Conservation (phyloP, 2,888 invertebrate species). For the Euphydryas editha region DNA sequence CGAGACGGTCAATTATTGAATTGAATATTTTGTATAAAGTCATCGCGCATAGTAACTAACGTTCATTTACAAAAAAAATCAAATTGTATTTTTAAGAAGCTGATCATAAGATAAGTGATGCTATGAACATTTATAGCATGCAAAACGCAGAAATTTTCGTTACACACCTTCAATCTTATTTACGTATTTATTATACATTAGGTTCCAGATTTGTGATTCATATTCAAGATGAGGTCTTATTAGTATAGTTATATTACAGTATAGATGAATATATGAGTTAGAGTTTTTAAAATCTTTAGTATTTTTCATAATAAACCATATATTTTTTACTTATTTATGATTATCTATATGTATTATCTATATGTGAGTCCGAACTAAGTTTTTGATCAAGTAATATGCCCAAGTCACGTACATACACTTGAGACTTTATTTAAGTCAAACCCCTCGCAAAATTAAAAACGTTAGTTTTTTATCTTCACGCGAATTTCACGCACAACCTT, state of each 20-base stretch:
- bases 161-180: conserved; percentile 7
- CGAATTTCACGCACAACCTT: too few species aligned
- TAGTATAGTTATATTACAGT: background rate
- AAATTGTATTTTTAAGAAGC: conserved; percentile 1
- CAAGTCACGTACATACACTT: background rate
- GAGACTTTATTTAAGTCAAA: background rate
- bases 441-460: too few species aligned
- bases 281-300: background rate
- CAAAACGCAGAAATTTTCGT: background rate
- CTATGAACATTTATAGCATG: conserved; percentile 1
- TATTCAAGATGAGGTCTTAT: conserved; percentile 17
- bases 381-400: background rate
- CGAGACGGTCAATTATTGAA: background rate
- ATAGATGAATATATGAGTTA: conserved; percentile 11
- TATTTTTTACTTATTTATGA: background rate
- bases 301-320: conserved; percentile 3
- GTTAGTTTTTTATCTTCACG: too few species aligned
- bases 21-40: conserved; percentile 3
- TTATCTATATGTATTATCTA: background rate
- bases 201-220: conserved; percentile 17
- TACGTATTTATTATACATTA: conserved; percentile 10
- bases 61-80: background rate
- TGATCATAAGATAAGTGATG: background rate
- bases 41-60: background rate
- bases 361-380: background rate